These are phyloP conservation scores for Ypsolopha scabrella DNA, from an alignment of 2,888 invertebrate genomes.

Conservation along the genomic window DNA sequence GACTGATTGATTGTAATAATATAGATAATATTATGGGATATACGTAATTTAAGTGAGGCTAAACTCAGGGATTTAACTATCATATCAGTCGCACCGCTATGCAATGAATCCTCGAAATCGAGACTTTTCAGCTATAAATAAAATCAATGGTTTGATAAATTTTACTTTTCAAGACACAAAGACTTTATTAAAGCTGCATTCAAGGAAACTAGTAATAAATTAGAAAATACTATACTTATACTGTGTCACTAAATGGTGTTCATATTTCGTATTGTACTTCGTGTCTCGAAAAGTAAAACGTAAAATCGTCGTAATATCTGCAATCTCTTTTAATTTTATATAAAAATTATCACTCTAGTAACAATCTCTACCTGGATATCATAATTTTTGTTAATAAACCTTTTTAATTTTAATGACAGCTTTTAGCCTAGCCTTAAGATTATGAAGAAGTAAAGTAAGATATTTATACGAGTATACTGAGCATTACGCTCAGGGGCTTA, in stretches of 20 bases:
- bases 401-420: slow-evolving; percentile 48
- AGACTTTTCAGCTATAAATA: slow-evolving; percentile 48
- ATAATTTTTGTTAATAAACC: slow-evolving; percentile 56
- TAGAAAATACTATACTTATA: slow-evolving; percentile 6
- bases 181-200: too few relatives aligned
- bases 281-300: background rate
- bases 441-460: slow-evolving; percentile 45
- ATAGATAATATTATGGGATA: too few relatives aligned
- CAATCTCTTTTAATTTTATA: slow-evolving; percentile 39
- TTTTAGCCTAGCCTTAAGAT: slow-evolving; percentile 59
- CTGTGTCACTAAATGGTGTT: slow-evolving; percentile 38
- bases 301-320: slow-evolving; percentile 22
- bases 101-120: slow-evolving; percentile 32
- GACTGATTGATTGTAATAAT: too few relatives aligned
- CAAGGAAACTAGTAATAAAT: slow-evolving; percentile 24
- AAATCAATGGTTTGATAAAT: slow-evolving; percentile 35
- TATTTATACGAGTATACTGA: slow-evolving; percentile 18
- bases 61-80: too few relatives aligned
- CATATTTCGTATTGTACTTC: slow-evolving; percentile 14
- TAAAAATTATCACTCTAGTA: slow-evolving; percentile 67
- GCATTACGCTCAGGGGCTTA: slow-evolving; percentile 4
- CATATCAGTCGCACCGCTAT: too few relatives aligned
- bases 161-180: slow-evolving; percentile 32
- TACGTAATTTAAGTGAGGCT: too few relatives aligned
- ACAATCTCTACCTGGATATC: slow-evolving; percentile 65